A percentile compares a stretch with the other conserved stretches of the same genome.
phyloP scores from a whole-genome alignment of 2,113 vertebrate species.

The Macroglossus sobrinus region DNA sequence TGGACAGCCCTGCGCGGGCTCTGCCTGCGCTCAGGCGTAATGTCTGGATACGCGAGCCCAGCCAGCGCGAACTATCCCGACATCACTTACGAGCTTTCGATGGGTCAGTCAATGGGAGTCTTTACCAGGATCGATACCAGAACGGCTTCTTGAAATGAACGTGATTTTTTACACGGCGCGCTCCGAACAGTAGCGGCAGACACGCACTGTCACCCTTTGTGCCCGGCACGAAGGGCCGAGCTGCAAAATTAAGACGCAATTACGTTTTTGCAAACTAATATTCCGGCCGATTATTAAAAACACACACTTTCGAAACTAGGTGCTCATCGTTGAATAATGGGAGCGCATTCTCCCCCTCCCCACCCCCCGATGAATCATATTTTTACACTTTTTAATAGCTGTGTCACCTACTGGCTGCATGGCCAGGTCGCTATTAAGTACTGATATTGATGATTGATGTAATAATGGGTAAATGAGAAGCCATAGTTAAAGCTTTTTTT shows the following conservation, averaged over 20 bases:
- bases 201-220: constrained; percentile 83
- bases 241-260: constrained; percentile 87
- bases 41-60: constrained; percentile 86
- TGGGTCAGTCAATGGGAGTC: constrained; percentile 92
- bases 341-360: constrained; percentile 75
- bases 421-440: constrained; percentile 82
- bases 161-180: constrained; percentile 85
- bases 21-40: constrained; percentile 88
- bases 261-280: constrained; percentile 84
- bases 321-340: constrained; percentile 83
- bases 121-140: constrained; percentile 91
- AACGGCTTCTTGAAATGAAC: constrained; percentile 90
- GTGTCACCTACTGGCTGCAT: constrained; percentile 83
- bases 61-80: constrained; percentile 89
- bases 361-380: constrained; percentile 81
- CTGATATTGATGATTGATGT: constrained; percentile 82
- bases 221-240: constrained; percentile 81
- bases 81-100: constrained; percentile 91
- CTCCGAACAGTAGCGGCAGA: constrained; percentile 85
- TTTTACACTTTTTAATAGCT: constrained; percentile 83
- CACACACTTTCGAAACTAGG: constrained; percentile 84
- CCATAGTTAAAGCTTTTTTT: constrained; percentile 52
- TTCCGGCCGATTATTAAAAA: constrained; percentile 83
- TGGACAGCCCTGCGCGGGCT: constrained; percentile 87
- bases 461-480: constrained; percentile 80